Base-by-base conservation (phyloP, 2,113 vertebrate species). In the Genyomyrus donnyi region DNA sequence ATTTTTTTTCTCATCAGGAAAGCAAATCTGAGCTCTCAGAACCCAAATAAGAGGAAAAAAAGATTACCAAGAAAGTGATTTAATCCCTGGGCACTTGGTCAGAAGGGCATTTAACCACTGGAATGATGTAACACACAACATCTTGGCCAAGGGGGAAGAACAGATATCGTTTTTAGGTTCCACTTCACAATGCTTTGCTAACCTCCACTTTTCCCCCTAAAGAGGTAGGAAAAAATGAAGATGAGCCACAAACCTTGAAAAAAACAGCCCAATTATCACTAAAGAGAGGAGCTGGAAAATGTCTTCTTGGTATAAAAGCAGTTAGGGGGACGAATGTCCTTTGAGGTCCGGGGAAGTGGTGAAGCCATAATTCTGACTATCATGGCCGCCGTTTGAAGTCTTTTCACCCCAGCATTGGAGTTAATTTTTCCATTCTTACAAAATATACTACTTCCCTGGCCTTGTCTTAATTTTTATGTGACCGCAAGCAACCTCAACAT, bases 401-500 rank as follows among this genome's bases (percentile, higher is more conserved):
- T 92, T 91, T 58, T 52, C 92, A 91, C 93, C 89, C 92, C 80
- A 19, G 4, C 89, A 89, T 39, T 56, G 19, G 50, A n/a, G 35
- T 53, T 27, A 42, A 24, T 88, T 92, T 85, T 91, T 90, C 92
- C 92, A 91, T 92, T 89, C 93, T 93, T 62, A 80, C 80, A 48
- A 85, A 85, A 56, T 58, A 39, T 80, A 15, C 49, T n/a, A 3
- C 27, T 80, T 52, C 89, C 74, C 49, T 49, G 49, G 91, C 93
- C 92, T 93, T 88, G 92, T 93, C 94, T 93, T 93, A 94, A 93
- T 95, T 95, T 95, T 95, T 96, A 95, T 94, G 93, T 95, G 95
- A 92, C 94, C 94, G 94, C 92, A 94, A 95, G 95, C 96, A 95
- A 96, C 95, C 95, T 94, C 95, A 95, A 95, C 94, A 94, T 95